A percentile compares a stretch with the other conserved stretches of the same genome.
Conservation (phyloP, 2,797 vertebrate species). For the Caiman crocodilus region DNA sequence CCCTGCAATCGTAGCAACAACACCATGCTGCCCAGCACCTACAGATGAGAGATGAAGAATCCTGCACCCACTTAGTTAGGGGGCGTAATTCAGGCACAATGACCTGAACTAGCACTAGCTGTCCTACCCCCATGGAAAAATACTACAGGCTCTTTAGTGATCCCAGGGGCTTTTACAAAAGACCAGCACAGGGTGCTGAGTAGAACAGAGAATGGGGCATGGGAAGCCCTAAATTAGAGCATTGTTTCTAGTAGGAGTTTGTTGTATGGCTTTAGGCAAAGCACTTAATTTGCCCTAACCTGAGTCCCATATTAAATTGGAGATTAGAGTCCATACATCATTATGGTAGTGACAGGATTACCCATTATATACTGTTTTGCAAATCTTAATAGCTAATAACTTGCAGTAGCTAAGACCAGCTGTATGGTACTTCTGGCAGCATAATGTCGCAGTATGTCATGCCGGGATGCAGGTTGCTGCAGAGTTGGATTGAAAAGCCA, state of each 20-base stretch:
- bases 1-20: not conserved
- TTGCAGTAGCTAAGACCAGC: not conserved
- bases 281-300: not conserved
- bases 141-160: not conserved
- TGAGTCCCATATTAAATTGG: too few relatives aligned
- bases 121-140: not conserved
- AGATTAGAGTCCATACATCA: too few relatives aligned
- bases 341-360: not conserved
- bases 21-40: not conserved
- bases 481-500: not conserved
- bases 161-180: not conserved
- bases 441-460: not conserved
- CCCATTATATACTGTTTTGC: not conserved
- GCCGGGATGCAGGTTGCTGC: too few relatives aligned
- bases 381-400: not conserved
- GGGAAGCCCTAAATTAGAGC: not conserved
- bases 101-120: not conserved
- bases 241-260: not conserved
- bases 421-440: not conserved
- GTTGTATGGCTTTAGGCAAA: not conserved
- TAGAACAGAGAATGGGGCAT: not conserved
- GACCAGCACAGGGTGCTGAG: not conserved
- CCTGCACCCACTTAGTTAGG: not conserved
- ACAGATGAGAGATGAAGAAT: not conserved
- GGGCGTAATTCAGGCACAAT: not conserved